phyloP scores from a whole-genome alignment of 2,797 vertebrate genomes.

The Diplodus puntazzo region DNA sequence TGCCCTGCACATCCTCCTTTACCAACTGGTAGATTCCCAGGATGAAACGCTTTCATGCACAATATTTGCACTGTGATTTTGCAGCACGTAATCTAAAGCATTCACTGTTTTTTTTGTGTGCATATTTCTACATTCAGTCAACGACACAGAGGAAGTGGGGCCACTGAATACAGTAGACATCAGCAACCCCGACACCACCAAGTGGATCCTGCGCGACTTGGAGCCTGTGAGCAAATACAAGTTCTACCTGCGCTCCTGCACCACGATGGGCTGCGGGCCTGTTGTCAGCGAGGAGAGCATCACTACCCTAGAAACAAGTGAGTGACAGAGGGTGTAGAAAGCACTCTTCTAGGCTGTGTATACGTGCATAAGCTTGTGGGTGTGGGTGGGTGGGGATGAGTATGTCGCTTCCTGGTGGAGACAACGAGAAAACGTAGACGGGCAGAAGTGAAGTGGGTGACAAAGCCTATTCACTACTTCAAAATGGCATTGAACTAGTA shows the following conservation, averaged over 20 bases:
- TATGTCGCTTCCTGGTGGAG: background rate
- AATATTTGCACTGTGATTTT: background rate
- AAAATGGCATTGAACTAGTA: conserved; percentile 58
- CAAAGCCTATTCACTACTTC: conserved; percentile 49
- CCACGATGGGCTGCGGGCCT: conserved; percentile 91
- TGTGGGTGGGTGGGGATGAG: conserved; percentile 4
- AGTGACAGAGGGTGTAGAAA: conserved; percentile 76
- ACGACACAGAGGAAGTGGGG: conserved; percentile 90
- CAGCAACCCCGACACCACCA: conserved; percentile 82
- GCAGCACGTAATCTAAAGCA: background rate
- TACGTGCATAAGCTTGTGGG: too few relatives aligned
- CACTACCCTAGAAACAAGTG: conserved; percentile 91
- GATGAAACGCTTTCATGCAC: too few relatives aligned
- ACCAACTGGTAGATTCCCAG: background rate
- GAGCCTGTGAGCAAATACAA: conserved; percentile 92
- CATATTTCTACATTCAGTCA: conserved; percentile 83
- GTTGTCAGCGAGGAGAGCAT: conserved; percentile 89
- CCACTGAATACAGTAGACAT: conserved; percentile 86
- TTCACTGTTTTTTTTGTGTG: background rate
- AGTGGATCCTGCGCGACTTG: conserved; percentile 89
- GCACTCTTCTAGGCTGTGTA: background rate
- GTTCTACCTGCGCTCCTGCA: conserved; percentile 94
- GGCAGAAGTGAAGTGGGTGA: conserved; percentile 38
- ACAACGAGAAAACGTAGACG: conserved; percentile 22
- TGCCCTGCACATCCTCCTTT: background rate